A percentile compares a stretch with the other conserved stretches of the same genome.
Evolutionary conservation across 2,888 invertebrate species (phyloP).

Genomic region (Loripinus fragilis): DNA sequence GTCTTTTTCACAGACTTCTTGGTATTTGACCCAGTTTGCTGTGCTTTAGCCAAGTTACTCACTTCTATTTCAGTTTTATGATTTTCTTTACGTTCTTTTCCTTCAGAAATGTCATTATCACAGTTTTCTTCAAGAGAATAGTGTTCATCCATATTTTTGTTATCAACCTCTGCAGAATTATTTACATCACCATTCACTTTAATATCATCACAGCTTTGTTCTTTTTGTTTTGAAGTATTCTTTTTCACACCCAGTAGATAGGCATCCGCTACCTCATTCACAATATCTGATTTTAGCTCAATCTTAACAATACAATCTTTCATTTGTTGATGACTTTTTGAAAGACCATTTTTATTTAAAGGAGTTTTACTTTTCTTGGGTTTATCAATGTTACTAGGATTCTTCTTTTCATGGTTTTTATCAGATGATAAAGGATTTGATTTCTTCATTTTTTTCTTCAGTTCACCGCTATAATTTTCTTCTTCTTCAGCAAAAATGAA

Average conservation of each 20-base stretch:
- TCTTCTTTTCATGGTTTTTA: constrained; percentile 44
- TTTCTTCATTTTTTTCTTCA: constrained; percentile 41
- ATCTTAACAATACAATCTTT: not conserved
- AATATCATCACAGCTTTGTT: not conserved
- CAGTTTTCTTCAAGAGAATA: not conserved
- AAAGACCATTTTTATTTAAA: constrained; percentile 7
- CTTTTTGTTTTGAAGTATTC: not conserved
- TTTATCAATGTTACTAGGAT: constrained; percentile 18
- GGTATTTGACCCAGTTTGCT: not conserved
- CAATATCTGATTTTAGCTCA: not conserved
- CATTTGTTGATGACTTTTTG: not conserved
- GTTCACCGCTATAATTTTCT: constrained; percentile 32
- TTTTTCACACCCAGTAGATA: not conserved
- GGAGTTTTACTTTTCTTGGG: not conserved
- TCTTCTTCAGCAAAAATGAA: constrained; percentile 60
- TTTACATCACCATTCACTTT: not conserved
- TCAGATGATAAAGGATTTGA: constrained; percentile 21
- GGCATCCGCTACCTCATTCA: not conserved
- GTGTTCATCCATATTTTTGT: not conserved
- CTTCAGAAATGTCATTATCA: not conserved
- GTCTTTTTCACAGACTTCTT: not conserved
- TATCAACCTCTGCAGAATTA: not conserved
- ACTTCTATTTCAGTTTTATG: not conserved
- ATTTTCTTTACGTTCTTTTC: not conserved
- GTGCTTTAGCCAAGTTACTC: not conserved